Base-by-base conservation (phyloP, 2,113 vertebrate species). In the Micronycteris hirsuta region DNA sequence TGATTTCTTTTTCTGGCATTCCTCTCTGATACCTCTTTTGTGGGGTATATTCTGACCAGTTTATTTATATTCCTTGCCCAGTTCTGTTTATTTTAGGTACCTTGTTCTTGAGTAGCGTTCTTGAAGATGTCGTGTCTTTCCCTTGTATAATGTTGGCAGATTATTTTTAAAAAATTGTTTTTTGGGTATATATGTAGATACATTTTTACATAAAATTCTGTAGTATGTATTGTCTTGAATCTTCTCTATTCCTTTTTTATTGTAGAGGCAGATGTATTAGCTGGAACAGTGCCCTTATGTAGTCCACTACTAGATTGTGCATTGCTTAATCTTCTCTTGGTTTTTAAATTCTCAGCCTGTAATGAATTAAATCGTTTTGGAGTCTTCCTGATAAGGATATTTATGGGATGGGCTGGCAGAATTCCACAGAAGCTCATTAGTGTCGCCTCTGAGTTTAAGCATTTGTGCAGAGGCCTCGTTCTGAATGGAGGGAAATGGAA, bases 341-440 rank as follows among this genome's bases (percentile, higher is more conserved):
- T 82, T 96, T 96, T 95, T 84, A 96, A 94, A 95, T 74, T 80
- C 26, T 22, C 58, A 92, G 84, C 89, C 68, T 81, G 28, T 88
- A 95, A 96, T 95, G 77, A 96, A 96, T 97, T 85, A 91, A 96
- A 84, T 86, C 68, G 71, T 87, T 94, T 94, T 97, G 93, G 86
- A 96, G 68, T 94, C 86, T 85, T 84, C 61, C 86, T 41, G 92
- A 94, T 96, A 96, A 97, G 93, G 65, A 78, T 96, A 74, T 96
- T 96, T 96, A 93, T 97, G 94, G 78, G 47, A 89, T 54, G 86
- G 56, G 43, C 67, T 96, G 96, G 96, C 83, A 95, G 65, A 92
- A 31, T 95, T 96, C 92, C 88, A 93, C 41, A 4, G 15, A 86
- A 85, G 85, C 82, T 86, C 85, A 70, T 89, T 92, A 73, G 47